These are phyloP conservation scores for Carlito syrichta DNA, from an alignment of 2,113 vertebrate genomes.

Conservation along the genomic window DNA sequence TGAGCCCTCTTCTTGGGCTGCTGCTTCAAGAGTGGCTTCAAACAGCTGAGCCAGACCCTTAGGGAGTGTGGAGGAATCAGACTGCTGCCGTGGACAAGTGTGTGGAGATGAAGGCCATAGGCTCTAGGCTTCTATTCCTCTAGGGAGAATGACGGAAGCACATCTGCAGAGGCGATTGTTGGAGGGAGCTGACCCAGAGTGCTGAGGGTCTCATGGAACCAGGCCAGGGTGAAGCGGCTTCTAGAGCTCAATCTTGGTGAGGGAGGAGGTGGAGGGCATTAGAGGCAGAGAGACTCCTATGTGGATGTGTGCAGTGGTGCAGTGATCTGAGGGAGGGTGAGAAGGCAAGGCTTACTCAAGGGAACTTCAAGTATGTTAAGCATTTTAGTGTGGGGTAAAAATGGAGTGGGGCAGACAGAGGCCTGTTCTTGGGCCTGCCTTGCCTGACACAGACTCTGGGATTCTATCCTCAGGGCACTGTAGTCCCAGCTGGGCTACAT, in stretches of 20 bases:
- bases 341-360: background rate
- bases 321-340: background rate
- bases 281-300: background rate
- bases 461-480: no score
- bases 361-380: background rate
- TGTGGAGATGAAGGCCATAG: rapidly evolving
- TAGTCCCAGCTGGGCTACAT: rapidly evolving
- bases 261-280: background rate
- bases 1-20: background rate
- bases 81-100: background rate
- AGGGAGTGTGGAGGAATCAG: background rate
- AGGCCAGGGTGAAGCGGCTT: background rate
- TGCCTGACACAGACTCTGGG: background rate
- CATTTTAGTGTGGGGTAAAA: background rate
- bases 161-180: background rate
- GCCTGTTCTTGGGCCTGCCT: rapidly evolving
- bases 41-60: background rate
- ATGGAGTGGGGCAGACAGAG: background rate
- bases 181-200: background rate
- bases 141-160: rapidly evolving
- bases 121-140: background rate
- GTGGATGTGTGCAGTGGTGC: background rate
- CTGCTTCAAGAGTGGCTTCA: background rate
- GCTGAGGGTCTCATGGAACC: background rate
- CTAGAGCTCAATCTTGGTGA: background rate